Percentiles rank a stretch among this genome's conserved stretches.
Evolutionary conservation across 2,888 invertebrate species (phyloP).

Genomic region (Agelastica alni): DNA sequence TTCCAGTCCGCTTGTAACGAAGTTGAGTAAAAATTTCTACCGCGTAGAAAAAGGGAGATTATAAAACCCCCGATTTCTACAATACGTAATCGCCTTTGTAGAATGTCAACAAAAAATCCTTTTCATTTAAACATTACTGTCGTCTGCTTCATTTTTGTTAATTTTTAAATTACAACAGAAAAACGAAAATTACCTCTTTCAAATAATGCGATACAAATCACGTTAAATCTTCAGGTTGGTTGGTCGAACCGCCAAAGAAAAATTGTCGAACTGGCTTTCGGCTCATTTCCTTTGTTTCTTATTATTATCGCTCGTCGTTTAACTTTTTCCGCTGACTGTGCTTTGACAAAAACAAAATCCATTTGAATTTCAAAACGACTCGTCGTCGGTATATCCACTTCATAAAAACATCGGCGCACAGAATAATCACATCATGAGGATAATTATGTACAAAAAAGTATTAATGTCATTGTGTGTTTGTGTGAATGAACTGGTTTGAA

Average conservation of each 20-base stretch:
- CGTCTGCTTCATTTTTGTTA: too few relatives aligned
- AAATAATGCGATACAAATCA: not conserved
- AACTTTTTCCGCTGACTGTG: conserved; percentile 16
- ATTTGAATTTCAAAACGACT: conserved; percentile 38
- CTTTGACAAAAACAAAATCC: conserved; percentile 36
- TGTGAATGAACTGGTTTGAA: too few relatives aligned
- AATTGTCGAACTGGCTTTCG: conserved; percentile 1
- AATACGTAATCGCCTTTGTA: too few relatives aligned
- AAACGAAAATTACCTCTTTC: too few relatives aligned
- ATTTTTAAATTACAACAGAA: too few relatives aligned
- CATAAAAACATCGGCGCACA: too few relatives aligned
- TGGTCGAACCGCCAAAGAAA: not conserved
- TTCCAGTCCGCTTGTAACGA: too few relatives aligned
- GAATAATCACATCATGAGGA: not conserved
- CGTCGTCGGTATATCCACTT: conserved; percentile 22
- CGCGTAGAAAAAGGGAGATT: too few relatives aligned
- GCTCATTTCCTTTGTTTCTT: conserved; percentile 12
- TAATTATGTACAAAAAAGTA: not conserved
- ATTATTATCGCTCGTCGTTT: conserved; percentile 19
- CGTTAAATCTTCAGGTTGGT: conserved; percentile 4
- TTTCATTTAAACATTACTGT: too few relatives aligned
- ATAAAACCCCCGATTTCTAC: too few relatives aligned
- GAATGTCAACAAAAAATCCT: too few relatives aligned
- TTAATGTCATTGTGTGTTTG: not conserved
- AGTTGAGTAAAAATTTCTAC: too few relatives aligned